Evolutionary conservation across 2,797 vertebrate genomes (phyloP), one percentile per base, ranked within the genome.

Genomic region (Chaenodraco wilsoni): DNA sequence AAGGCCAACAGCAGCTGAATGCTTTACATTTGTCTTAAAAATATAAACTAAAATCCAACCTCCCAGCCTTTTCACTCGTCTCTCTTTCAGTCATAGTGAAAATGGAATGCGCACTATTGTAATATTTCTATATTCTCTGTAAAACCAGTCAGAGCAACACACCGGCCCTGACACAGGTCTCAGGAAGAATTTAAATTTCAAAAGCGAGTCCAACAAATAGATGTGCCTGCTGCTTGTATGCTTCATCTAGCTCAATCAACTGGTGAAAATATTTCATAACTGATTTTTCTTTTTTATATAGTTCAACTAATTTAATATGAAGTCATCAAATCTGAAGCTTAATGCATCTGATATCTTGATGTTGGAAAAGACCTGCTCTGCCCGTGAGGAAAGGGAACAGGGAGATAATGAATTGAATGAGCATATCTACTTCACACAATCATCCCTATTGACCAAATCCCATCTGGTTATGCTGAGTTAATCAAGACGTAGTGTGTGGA

Each of bases 391-490:
- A 88, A 86, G 79, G 45, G 78, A 79, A 89, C 68, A 78, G 66
- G 41, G 69, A 82, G 78, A 88, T 87, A 89, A 89, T 90, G 80
- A 91, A 87, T 77, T 89, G 88, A 89, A 90, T 88, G 85, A 89
- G 84, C 86, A 79, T 75, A 88, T 88, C 82, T 86, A 69, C 82
- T 83, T 87, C 66, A 81, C 87, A 85, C 74, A 84, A 81, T 86
- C 87, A 81, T 89, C 89, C 83, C 84, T 76, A 83, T 75, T 88
- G 90, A 89, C 85, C 79, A 80, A 91, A 90, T 88, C 88, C 87
- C 87, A 83, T 67, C 80, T 81, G 85, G 83, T 84, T 92, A 80
- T 82, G 78, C 81, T 12, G 75, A 84, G 86, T 89, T 91, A 90
- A 92, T 92, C 90, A 88, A 89, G 85, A 89, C 85, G 71, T 79